Evolutionary conservation across 2,888 invertebrate genomes (phyloP).

Genomic region (Heliconius ethilla): DNA sequence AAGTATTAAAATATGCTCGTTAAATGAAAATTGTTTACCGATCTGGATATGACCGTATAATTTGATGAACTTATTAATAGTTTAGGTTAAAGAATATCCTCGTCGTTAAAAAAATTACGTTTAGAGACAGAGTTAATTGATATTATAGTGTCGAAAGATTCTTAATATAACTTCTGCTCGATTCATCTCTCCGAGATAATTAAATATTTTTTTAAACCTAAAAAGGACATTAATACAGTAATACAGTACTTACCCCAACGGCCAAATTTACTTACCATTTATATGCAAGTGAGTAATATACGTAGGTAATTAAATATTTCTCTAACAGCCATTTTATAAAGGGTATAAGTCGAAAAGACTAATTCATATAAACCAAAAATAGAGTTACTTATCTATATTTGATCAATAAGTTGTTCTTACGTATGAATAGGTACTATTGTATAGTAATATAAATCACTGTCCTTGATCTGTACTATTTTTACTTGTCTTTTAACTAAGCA

Average conservation of each 20-base stretch:
- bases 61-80: not conserved
- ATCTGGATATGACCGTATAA: not conserved
- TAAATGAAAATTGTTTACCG: not conserved
- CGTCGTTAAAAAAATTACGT: too few relatives aligned
- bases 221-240: too few relatives aligned
- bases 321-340: constrained; percentile 47
- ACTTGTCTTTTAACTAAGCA: constrained; percentile 30
- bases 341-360: constrained; percentile 51
- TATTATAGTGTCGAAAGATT: too few relatives aligned
- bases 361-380: constrained; percentile 58
- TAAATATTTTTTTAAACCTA: too few relatives aligned
- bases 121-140: too few relatives aligned
- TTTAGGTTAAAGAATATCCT: not conserved
- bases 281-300: not conserved
- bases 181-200: too few relatives aligned
- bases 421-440: constrained; percentile 46
- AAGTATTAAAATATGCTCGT: not conserved
- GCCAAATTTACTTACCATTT: too few relatives aligned
- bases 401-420: constrained; percentile 56
- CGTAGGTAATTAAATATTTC: constrained; percentile 40
- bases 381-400: constrained; percentile 59
- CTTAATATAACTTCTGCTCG: too few relatives aligned
- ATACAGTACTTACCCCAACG: too few relatives aligned
- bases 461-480: constrained; percentile 61
- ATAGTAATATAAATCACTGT: constrained; percentile 58